phyloP scores from a whole-genome alignment of 2,797 vertebrate genomes.

The Gobio occitaniae region DNA sequence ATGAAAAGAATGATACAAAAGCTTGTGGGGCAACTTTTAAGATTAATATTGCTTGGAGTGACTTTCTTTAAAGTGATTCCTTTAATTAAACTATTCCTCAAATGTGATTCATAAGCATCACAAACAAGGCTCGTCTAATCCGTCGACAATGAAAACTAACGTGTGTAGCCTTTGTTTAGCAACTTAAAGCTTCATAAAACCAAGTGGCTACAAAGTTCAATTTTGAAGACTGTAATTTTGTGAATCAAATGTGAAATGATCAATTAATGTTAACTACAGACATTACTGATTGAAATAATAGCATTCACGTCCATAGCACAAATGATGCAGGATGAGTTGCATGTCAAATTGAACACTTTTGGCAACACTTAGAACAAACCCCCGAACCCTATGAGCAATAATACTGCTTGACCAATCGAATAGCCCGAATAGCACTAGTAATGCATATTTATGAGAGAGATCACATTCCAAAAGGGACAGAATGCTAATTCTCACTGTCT shows the following conservation, averaged over 20 bases:
- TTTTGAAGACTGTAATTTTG: background rate
- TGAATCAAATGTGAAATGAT: background rate
- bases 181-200: background rate
- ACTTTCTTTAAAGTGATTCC: background rate
- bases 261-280: too few species aligned
- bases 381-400: background rate
- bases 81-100: background rate
- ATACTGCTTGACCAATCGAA: background rate
- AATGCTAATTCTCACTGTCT: slow-evolving; percentile 63
- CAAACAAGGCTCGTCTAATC: background rate
- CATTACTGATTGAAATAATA: too few species aligned
- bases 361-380: background rate
- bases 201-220: background rate
- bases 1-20: background rate
- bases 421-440: background rate
- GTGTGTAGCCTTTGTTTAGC: too few species aligned
- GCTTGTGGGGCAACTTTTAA: background rate
- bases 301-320: background rate
- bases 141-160: too few species aligned
- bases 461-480: slow-evolving; percentile 58
- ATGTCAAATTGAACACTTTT: background rate
- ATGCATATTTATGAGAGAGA: background rate
- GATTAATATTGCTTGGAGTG: background rate
- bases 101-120: background rate
- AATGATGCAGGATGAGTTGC: background rate